Percentiles rank a stretch among this genome's conserved stretches.
phyloP scores from a whole-genome alignment of 2,888 invertebrate species.

The Coleophora flavipennella region DNA sequence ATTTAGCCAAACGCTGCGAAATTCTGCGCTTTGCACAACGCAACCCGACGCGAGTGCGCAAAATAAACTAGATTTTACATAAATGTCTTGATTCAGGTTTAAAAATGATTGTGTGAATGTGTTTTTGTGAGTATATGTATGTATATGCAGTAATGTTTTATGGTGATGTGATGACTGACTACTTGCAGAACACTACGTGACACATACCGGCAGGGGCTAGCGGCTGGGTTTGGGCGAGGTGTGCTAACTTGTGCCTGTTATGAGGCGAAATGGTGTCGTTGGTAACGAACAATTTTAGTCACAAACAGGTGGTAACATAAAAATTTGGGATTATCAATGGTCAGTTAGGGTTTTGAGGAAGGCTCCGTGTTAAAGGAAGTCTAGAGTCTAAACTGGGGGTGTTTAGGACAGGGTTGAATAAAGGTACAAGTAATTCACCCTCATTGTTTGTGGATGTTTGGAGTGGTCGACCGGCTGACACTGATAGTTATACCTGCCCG shows the following conservation, averaged over 20 bases:
- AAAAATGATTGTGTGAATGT: not conserved
- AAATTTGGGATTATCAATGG: too few relatives aligned
- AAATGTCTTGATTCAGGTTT: not conserved
- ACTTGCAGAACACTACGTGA: too few relatives aligned
- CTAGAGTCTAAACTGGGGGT: not conserved
- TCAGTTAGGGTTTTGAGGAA: too few relatives aligned
- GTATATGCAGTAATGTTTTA: too few relatives aligned
- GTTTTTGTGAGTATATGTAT: too few relatives aligned
- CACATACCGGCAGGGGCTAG: too few relatives aligned
- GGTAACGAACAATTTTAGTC: too few relatives aligned
- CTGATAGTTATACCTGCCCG: conserved; percentile 93
- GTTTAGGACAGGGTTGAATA: not conserved
- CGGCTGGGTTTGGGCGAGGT: too few relatives aligned
- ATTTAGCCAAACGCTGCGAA: not conserved
- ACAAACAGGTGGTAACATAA: too few relatives aligned
- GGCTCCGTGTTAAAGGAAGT: not conserved
- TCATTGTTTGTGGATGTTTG: conserved; percentile 89
- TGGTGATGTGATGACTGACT: too few relatives aligned
- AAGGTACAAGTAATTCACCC: conserved; percentile 79
- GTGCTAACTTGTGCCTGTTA: too few relatives aligned
- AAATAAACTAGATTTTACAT: conserved; percentile 5
- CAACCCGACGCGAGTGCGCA: conserved; percentile 2
- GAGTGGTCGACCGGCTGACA: conserved; percentile 98
- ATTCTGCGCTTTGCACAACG: conserved; percentile 2
- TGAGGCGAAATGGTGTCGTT: too few relatives aligned